Evolutionary conservation across 1,140 invertebrate genomes (phyloP).

Genomic region (Pseudomyrmex sp.): DNA sequence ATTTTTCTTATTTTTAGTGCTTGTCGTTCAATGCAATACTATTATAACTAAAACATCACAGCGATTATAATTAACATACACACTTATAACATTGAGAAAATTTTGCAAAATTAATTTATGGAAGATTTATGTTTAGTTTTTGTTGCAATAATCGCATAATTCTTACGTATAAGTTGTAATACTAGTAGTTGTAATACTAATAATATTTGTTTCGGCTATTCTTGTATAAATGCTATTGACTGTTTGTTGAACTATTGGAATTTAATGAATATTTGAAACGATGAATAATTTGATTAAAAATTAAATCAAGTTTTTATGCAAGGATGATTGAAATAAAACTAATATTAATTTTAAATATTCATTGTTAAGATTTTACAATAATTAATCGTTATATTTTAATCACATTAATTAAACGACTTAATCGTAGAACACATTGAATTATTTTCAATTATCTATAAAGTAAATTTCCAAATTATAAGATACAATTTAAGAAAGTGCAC

Average conservation of each 20-base stretch:
- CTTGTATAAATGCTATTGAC: slow-evolving; percentile 18
- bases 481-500: too few species aligned
- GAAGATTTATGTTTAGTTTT: slow-evolving; percentile 18
- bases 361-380: not conserved
- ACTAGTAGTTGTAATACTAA: not conserved
- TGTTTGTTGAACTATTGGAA: not conserved
- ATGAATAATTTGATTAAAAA: too few species aligned
- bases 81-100: not conserved
- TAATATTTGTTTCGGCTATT: not conserved
- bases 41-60: not conserved
- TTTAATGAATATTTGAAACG: not conserved
- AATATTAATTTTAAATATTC: not conserved
- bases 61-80: slow-evolving; percentile 15
- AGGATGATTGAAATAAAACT: slow-evolving; percentile 18
- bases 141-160: not conserved
- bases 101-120: not conserved
- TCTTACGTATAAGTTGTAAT: slow-evolving; percentile 11
- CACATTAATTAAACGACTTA: too few species aligned
- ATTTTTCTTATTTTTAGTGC: too few species aligned
- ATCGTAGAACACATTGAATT: too few species aligned
- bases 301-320: not conserved
- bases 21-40: too few species aligned
- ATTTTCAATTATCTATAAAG: too few species aligned
- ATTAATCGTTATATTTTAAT: too few species aligned
- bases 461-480: too few species aligned